A percentile compares a stretch with the other conserved stretches of the same genome.
Conservation (phyloP, 2,113 vertebrate species). For the Dissostichus mawsoni region DNA sequence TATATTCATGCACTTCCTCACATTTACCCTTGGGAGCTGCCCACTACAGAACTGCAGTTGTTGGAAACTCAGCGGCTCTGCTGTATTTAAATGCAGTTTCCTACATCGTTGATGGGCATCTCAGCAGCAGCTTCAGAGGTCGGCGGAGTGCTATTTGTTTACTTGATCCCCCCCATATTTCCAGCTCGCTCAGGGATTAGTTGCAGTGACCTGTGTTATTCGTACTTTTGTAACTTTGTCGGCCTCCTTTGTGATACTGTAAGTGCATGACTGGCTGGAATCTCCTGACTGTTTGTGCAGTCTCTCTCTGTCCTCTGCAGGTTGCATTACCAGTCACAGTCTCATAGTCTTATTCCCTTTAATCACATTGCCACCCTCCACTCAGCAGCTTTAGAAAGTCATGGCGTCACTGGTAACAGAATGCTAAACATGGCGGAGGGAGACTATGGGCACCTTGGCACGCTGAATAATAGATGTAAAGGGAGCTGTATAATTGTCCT, state of each 20-base stretch:
- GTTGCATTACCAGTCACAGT: slow-evolving; percentile 30
- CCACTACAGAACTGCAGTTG: neutral
- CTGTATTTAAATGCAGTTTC: neutral
- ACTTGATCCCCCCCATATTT: too few species aligned
- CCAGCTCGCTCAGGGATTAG: neutral
- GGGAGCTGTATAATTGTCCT: slow-evolving; percentile 40
- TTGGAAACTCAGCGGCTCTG: neutral
- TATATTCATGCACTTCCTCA: neutral
- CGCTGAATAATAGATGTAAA: slow-evolving; percentile 61
- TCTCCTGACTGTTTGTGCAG: neutral
- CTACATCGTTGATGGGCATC: neutral
- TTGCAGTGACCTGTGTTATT: neutral
- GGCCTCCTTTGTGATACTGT: neutral
- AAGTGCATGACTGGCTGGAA: neutral
- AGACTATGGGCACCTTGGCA: slow-evolving; percentile 44
- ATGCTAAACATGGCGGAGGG: slow-evolving; percentile 39
- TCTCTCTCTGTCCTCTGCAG: slow-evolving; percentile 43
- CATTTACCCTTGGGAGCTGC: neutral
- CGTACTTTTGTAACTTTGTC: neutral
- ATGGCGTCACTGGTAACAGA: slow-evolving; percentile 28
- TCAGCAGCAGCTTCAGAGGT: neutral
- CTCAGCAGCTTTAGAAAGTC: slow-evolving; percentile 46
- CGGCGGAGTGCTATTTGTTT: neutral
- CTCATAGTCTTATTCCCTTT: slow-evolving; percentile 40
- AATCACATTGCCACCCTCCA: slow-evolving; percentile 40